Conservation (phyloP, 2,888 invertebrate genomes). For the Brachypalpus laphriformis region DNA sequence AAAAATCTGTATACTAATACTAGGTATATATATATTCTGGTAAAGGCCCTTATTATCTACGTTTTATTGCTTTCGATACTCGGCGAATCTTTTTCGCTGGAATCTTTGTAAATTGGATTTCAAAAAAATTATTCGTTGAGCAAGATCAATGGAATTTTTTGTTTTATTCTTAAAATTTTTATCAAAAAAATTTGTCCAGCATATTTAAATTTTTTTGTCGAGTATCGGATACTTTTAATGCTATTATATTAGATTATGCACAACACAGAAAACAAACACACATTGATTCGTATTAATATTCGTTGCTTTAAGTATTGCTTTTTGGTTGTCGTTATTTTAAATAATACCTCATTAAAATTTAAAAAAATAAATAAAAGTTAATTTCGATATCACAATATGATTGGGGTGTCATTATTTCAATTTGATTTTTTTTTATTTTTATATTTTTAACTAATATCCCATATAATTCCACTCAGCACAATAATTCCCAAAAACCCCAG, state of each 20-base stretch:
- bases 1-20: slow-evolving; percentile 31
- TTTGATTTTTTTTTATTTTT: not conserved
- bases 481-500: slow-evolving; percentile 75
- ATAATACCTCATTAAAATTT: not conserved
- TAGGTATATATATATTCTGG: slow-evolving; percentile 45
- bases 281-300: slow-evolving; percentile 22
- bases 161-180: not conserved
- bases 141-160: slow-evolving; percentile 77
- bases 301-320: slow-evolving; percentile 64
- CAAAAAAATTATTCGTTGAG: slow-evolving; percentile 78
- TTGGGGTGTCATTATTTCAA: slow-evolving; percentile 19
- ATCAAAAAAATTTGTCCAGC: slow-evolving; percentile 27
- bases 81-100: slow-evolving; percentile 78
- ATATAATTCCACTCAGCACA: slow-evolving; percentile 77
- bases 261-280: slow-evolving; percentile 55
- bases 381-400: slow-evolving; percentile 42
- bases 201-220: slow-evolving; percentile 34
- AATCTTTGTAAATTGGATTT: slow-evolving; percentile 67
- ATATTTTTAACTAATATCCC: slow-evolving; percentile 47
- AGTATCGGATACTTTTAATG: slow-evolving; percentile 37
- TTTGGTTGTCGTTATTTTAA: not conserved
- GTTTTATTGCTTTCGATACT: slow-evolving; percentile 83
- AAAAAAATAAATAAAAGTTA: not conserved
- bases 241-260: slow-evolving; percentile 23
- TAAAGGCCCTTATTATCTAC: slow-evolving; percentile 77